Base-by-base conservation (phyloP, 2,888 invertebrate genomes). In the Venusia cambrica region DNA sequence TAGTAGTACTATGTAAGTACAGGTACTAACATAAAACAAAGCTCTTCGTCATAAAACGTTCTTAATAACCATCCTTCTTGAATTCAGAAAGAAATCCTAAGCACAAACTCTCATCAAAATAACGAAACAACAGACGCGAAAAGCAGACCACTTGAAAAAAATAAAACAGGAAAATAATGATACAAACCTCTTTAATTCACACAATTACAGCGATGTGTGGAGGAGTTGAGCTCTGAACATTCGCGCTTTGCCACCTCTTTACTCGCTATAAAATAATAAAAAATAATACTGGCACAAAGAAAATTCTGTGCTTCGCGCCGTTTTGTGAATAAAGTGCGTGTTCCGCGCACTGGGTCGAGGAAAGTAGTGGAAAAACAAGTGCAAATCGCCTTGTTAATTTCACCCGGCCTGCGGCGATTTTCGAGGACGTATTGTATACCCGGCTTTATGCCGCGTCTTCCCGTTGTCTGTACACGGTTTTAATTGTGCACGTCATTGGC, bases 331-430 rank as follows among this genome's bases (percentile, higher is more conserved):
- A 56, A 59, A 52, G 61, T 59, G 50, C 52, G 54, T 54, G 44
- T 62, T 63, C 59, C 64, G 52, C 51, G 51, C 52, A 57, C 57
- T 50, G 57, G 54, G 48, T 60, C 62, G 66, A 57, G 67, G 66
- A 77, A 74, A 77, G 76, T 76, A 75, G 79, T 76, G 36, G 73
- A 71, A 83, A 84, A 80, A 73, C 77, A 84, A 87, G 87, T 81
- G 83, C 85, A 88, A 87, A 88, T 88, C 87, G 84, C 85, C 87
- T 88, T 87, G 87, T 88, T 88, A 87, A 88, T 87, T 87, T 87
- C 71, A 63, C 73, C 68, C 66, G 73, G 69, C 87, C 85, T 79
- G 88, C 87, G 87, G 88, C 88, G 74, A 85, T 85, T 84, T 87
- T 85, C 70, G 84, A 87, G 87, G 83, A 87, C 76, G 80, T 74